phyloP scores from a whole-genome alignment of 2,797 vertebrate genomes.

The Peromyscus attwateri region DNA sequence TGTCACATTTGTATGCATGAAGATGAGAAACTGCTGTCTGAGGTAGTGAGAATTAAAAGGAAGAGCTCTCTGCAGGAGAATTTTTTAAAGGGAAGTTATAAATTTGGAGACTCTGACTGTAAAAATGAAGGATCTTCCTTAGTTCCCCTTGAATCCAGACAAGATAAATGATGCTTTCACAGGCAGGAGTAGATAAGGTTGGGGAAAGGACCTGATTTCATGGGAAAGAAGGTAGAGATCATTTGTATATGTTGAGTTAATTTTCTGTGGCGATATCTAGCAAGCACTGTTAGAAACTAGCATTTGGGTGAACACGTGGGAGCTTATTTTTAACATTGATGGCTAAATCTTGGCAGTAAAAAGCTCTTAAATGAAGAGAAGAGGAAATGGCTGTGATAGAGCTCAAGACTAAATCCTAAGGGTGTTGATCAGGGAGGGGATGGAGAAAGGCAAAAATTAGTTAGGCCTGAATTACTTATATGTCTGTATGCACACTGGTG shows the following conservation, averaged over 20 bases:
- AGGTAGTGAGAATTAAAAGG: neutral
- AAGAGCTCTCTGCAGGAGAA: neutral
- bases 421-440: neutral
- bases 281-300: neutral
- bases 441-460: conserved; percentile 7
- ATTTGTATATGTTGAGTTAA: neutral
- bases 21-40: neutral
- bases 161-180: neutral
- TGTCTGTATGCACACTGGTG: neutral
- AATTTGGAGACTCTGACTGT: neutral
- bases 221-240: neutral
- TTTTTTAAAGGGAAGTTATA: neutral
- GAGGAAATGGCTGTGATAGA: neutral
- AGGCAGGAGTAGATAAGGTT: neutral
- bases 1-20: neutral
- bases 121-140: neutral
- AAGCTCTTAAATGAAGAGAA: conserved; percentile 12
- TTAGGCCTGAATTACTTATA: neutral
- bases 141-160: neutral
- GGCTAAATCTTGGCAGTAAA: neutral
- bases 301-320: neutral
- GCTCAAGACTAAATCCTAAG: neutral
- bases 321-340: neutral
- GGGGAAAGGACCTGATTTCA: neutral
- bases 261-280: neutral